These are phyloP conservation scores for Drosophila leontia DNA, from an alignment of 1,140 invertebrate genomes.

Conservation along the genomic window DNA sequence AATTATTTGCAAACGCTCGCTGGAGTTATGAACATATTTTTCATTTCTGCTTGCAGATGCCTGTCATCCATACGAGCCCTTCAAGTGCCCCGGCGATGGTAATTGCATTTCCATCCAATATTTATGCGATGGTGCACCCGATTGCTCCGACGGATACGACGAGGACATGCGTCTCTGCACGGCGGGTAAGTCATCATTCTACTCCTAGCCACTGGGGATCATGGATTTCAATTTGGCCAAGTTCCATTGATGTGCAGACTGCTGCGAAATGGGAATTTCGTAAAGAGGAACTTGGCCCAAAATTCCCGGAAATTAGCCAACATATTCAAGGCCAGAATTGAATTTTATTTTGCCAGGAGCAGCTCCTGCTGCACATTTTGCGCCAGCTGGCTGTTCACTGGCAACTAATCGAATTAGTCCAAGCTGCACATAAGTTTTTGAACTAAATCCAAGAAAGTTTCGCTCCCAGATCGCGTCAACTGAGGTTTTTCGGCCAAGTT, in stretches of 20 bases:
- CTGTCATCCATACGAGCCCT: conserved; percentile 96
- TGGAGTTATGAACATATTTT: conserved; percentile 4
- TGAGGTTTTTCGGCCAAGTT: conserved; percentile 23
- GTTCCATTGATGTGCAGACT: not conserved
- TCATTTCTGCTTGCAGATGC: conserved; percentile 85
- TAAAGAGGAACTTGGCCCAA: not conserved
- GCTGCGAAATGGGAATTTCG: conserved; percentile 3
- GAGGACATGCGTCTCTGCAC: conserved; percentile 96
- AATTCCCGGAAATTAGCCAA: conserved; percentile 42
- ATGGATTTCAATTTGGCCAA: conserved; percentile 30
- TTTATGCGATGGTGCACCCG: conserved; percentile 96
- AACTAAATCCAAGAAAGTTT: conserved; percentile 55
- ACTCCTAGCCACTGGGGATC: conserved; percentile 1
- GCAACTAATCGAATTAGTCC: conserved; percentile 68
- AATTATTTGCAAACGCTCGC: conserved; percentile 4
- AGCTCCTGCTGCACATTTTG: conserved; percentile 45
- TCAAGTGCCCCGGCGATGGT: conserved; percentile 96
- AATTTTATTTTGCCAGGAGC: conserved; percentile 15
- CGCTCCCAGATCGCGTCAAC: conserved; percentile 38
- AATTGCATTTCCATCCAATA: conserved; percentile 98
- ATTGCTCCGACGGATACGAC: conserved; percentile 95
- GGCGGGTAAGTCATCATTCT: conserved; percentile 89
- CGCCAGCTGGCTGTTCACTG: conserved; percentile 22
- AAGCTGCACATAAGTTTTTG: conserved; percentile 42
- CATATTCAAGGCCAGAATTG: conserved; percentile 30